Conservation (phyloP, 2,888 invertebrate genomes). For the Cheilosia vulpina region DNA sequence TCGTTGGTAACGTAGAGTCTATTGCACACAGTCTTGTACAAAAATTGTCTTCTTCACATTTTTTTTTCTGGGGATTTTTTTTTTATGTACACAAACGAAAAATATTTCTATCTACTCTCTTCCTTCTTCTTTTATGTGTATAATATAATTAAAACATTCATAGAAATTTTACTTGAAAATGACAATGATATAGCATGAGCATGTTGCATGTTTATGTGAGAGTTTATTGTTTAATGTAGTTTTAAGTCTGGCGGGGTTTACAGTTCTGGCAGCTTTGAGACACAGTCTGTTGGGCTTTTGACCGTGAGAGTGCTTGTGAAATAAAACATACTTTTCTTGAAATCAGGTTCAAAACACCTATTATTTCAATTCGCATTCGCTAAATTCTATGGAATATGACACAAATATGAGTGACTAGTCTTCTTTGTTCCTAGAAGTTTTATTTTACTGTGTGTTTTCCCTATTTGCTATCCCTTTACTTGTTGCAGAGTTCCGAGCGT, state of each 20-base stretch:
- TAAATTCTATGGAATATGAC: no score
- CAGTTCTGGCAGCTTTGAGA: not conserved
- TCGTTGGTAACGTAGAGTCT: slow-evolving; percentile 35
- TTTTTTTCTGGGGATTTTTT: slow-evolving; percentile 18
- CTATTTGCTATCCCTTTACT: no score
- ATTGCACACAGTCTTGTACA: slow-evolving; percentile 26
- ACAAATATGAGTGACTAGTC: no score
- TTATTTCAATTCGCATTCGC: no score
- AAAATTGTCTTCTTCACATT: slow-evolving; percentile 16
- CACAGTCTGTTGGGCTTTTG: not conserved
- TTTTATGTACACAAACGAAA: slow-evolving; percentile 21
- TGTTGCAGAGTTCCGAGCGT: no score
- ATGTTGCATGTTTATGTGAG: slow-evolving; percentile 17
- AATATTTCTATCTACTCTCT: slow-evolving; percentile 29
- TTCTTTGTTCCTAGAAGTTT: no score
- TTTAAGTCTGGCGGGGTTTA: not conserved
- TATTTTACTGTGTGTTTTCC: no score
- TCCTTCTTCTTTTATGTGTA: slow-evolving; percentile 48
- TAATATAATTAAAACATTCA: not conserved
- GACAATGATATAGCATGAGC: not conserved
- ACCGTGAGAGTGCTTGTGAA: no score
- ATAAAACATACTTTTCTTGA: no score
- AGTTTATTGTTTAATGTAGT: not conserved
- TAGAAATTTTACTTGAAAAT: not conserved
- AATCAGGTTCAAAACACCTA: no score